Percentiles rank a stretch among this genome's conserved stretches.
Evolutionary conservation across 2,888 invertebrate species (phyloP).

Genomic region (Linnaemya vulpina): DNA sequence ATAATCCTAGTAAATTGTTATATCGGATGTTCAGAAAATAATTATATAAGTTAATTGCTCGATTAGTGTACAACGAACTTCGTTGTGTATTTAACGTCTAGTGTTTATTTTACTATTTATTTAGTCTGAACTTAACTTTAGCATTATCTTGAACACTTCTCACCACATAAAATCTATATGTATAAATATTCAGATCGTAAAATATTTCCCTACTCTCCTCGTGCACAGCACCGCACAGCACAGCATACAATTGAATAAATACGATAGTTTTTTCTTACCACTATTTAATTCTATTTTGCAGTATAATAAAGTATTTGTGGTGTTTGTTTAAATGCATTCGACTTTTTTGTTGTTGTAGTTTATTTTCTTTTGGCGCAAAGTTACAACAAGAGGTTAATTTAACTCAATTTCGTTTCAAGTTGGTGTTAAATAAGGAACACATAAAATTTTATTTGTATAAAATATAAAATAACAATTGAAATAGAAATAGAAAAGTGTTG

Average conservation of each 20-base stretch:
- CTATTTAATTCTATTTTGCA: conserved; percentile 48
- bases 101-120: background rate
- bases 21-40: too few species aligned
- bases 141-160: conserved; percentile 63
- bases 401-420: conserved; percentile 30
- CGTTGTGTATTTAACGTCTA: background rate
- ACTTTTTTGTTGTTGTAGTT: conserved; percentile 1
- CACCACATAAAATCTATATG: conserved; percentile 63
- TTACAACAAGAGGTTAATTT: conserved; percentile 36
- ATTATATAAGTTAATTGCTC: background rate
- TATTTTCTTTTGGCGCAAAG: conserved; percentile 38
- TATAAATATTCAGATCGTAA: conserved; percentile 56
- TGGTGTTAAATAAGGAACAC: conserved; percentile 33
- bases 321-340: conserved; percentile 36
- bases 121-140: conserved; percentile 41
- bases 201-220: conserved; percentile 17
- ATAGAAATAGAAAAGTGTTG: conserved; percentile 19
- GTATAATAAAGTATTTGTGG: conserved; percentile 40
- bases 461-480: background rate
- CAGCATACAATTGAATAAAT: conserved; percentile 27
- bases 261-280: background rate
- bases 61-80: background rate
- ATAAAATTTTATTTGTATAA: conserved; percentile 13
- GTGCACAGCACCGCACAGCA: background rate
- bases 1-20: too few species aligned